Conservation (phyloP, 2,113 vertebrate species). For the Cheilinus undulatus region DNA sequence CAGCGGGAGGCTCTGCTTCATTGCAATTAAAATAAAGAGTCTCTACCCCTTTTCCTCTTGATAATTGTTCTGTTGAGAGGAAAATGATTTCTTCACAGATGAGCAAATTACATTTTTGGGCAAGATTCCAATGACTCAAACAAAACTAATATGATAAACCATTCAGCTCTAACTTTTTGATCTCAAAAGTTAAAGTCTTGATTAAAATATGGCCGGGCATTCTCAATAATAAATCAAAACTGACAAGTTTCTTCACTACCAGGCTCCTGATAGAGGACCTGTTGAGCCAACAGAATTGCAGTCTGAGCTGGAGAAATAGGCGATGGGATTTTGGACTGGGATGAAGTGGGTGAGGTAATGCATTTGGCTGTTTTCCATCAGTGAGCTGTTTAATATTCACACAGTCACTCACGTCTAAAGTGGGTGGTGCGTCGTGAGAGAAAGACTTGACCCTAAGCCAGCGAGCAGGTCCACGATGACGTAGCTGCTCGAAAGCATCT, state of each 20-base stretch:
- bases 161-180: neutral
- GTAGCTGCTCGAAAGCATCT: slow-evolving; percentile 1
- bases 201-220: slow-evolving; percentile 7
- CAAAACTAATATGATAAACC: neutral
- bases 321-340: neutral
- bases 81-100: neutral
- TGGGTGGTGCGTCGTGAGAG: slow-evolving; percentile 12
- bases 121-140: slow-evolving; percentile 15
- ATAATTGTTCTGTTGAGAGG: neutral
- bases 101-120: neutral
- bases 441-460: slow-evolving; percentile 5
- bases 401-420: neutral
- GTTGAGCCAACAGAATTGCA: slow-evolving; percentile 27
- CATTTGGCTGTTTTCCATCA: slow-evolving; percentile 4
- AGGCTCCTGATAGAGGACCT: slow-evolving; percentile 10
- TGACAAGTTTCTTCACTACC: neutral
- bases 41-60: too few species aligned
- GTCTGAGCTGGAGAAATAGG: neutral
- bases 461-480: slow-evolving; percentile 6
- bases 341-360: neutral
- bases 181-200: neutral
- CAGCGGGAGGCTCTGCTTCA: too few species aligned
- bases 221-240: slow-evolving; percentile 2
- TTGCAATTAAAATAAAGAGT: neutral
- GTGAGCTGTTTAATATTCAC: slow-evolving; percentile 48